phyloP scores from a whole-genome alignment of 2,888 invertebrate genomes.

The Serrognathus titanus region DNA sequence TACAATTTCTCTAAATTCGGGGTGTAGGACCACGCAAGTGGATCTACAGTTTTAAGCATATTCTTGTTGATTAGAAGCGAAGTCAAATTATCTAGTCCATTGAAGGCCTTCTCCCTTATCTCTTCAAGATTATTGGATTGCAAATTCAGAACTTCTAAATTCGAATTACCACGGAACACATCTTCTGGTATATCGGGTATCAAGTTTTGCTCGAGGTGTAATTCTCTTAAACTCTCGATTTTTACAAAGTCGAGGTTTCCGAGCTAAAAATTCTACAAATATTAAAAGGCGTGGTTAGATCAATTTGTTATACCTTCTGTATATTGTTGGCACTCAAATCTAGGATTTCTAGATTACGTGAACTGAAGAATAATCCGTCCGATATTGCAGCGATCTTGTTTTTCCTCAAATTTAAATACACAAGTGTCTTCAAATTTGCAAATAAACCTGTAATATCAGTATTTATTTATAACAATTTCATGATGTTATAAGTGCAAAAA shows the following conservation, averaged over 20 bases:
- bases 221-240: conserved; percentile 56
- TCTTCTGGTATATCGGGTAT: conserved; percentile 57
- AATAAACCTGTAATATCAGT: conserved; percentile 51
- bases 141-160: conserved; percentile 64
- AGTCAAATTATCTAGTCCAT: conserved; percentile 62
- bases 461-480: neutral
- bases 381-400: conserved; percentile 55
- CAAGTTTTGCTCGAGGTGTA: conserved; percentile 68
- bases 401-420: conserved; percentile 55
- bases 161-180: conserved; percentile 55
- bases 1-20: conserved; percentile 69
- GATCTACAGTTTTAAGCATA: conserved; percentile 61
- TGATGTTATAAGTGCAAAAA: too few species aligned
- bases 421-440: conserved; percentile 52
- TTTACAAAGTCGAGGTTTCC: conserved; percentile 55
- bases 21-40: conserved; percentile 60
- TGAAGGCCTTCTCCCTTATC: conserved; percentile 59
- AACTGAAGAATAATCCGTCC: conserved; percentile 50
- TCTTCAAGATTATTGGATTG: conserved; percentile 66
- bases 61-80: conserved; percentile 70
- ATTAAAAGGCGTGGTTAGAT: neutral
- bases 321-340: conserved; percentile 58
- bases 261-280: conserved; percentile 48
- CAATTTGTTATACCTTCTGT: conserved; percentile 39
- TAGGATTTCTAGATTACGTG: conserved; percentile 53